Base-by-base conservation (phyloP, 1,140 invertebrate species). In the Neodiprion lecontei region DNA sequence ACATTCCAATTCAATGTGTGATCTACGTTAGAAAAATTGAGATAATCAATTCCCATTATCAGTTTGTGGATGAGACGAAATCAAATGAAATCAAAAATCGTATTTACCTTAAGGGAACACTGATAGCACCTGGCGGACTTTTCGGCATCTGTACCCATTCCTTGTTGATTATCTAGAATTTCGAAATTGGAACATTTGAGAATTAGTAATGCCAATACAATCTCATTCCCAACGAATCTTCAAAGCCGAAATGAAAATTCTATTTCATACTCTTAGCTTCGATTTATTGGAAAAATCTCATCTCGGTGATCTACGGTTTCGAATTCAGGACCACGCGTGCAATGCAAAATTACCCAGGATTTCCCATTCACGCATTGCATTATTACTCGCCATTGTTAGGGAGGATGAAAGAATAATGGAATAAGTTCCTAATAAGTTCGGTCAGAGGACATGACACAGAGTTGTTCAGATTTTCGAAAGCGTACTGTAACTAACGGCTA, bases 1-100 rank as follows among this genome's bases (percentile, higher is more conserved):
- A 80, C 93, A 95, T 48, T 89, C 90, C 0, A 95, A 87, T 79
- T 93, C 92, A 0, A 94, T 49, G 1, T 82, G 75, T n/a, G 78
- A 79, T 47, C 87, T 88, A 67, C 9, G 66, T 14, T 23, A 28
- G 72, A 70, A 78, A 72, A 71, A n/a, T 23, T 23, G 0, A 7
- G 21, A 12, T 69, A 14, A 23, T 69, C 0, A 14, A 14, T 69
- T 7, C 4, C 11, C 7, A 0, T 17, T 11, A 69, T 7, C n/a
- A 69, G 21, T 69, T 14, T 47, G 40, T 14, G 67, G n/a, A 47
- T 12, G 21, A 69, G 1, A 12, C n/a, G 67, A 23, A 7, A 65
- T 65, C 12, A 14, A 65, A 3, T 65, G 61, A 65, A 65, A 65
- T 65, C 1, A 65, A 7, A 5, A 7, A 0, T 17, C 21, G 7